Percentiles rank a stretch among this genome's conserved stretches.
These are phyloP conservation scores for Scolanthus callimorphus DNA, from an alignment of 92 coral and sea anemone genomes.

Conservation along the genomic window DNA sequence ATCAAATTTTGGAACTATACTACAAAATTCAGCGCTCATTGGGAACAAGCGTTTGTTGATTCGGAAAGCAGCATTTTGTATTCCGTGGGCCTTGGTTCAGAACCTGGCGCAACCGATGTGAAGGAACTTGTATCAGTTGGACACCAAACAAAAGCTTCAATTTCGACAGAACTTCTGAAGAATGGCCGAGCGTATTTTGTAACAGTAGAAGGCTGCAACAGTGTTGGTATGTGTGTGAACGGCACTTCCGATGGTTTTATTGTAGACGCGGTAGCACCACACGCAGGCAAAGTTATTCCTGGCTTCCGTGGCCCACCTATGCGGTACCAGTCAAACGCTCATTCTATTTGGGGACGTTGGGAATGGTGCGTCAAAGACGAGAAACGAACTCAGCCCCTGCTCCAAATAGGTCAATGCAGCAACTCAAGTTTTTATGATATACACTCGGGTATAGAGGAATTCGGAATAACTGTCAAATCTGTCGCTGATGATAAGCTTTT, in stretches of 20 bases:
- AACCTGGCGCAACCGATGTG: constrained; percentile 57
- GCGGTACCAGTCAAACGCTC: constrained; percentile 59
- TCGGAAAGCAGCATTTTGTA: constrained; percentile 72
- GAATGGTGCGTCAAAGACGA: constrained; percentile 75
- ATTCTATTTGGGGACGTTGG: constrained; percentile 88
- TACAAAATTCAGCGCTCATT: constrained; percentile 55
- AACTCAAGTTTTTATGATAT: constrained; percentile 60
- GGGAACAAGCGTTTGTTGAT: constrained; percentile 86
- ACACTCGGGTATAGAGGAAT: constrained; percentile 73
- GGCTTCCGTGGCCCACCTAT: constrained; percentile 67
- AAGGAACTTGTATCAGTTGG: constrained; percentile 37
- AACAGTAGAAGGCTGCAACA: constrained; percentile 73
- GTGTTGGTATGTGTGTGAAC: constrained; percentile 77
- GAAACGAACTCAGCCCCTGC: background rate
- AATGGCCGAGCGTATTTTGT: constrained; percentile 57
- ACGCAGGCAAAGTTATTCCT: constrained; percentile 58
- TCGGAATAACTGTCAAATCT: constrained; percentile 66
- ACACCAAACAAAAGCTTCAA: constrained; percentile 30
- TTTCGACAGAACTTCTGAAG: constrained; percentile 47
- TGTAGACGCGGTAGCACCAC: constrained; percentile 76
- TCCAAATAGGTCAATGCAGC: constrained; percentile 20
- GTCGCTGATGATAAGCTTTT: constrained; percentile 32
- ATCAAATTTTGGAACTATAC: constrained; percentile 45
- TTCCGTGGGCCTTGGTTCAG: constrained; percentile 64
- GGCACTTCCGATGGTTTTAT: constrained; percentile 74